Evolutionary conservation across 2,888 invertebrate species (phyloP).

Genomic region (Leptopilina syphax): DNA sequence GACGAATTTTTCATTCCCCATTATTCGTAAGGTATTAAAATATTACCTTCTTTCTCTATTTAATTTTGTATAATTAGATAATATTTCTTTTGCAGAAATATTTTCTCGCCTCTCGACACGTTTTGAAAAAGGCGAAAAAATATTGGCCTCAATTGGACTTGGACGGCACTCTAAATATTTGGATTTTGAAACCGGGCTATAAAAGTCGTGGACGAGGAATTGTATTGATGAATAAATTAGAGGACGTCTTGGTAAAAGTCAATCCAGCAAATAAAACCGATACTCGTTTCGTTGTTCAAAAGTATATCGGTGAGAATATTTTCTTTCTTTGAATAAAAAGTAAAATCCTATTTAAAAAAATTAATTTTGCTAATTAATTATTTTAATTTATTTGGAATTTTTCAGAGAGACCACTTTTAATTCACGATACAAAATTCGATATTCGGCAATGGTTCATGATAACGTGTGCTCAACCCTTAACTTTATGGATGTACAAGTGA

Average conservation of each 20-base stretch:
- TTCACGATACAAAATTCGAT: constrained; percentile 95
- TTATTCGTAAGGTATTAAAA: no score
- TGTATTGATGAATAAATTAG: constrained; percentile 89
- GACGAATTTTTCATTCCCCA: no score
- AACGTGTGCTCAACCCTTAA: constrained; percentile 92
- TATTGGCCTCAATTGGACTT: constrained; percentile 90
- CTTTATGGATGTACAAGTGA: constrained; percentile 95
- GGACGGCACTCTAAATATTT: constrained; percentile 92
- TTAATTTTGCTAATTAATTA: background rate
- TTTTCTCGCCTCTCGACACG: constrained; percentile 72
- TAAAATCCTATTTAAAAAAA: background rate
- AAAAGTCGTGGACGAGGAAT: constrained; percentile 95
- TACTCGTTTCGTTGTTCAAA: constrained; percentile 93
- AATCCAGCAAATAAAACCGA: constrained; percentile 77
- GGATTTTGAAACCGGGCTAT: constrained; percentile 97
- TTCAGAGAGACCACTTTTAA: constrained; percentile 90
- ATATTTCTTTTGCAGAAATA: constrained; percentile 65
- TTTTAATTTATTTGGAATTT: background rate
- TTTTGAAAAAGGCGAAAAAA: constrained; percentile 83
- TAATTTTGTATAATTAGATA: background rate
- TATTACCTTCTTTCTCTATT: background rate
- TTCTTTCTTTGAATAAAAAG: no score
- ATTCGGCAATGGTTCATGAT: constrained; percentile 97
- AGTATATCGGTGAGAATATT: constrained; percentile 89
- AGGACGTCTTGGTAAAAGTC: constrained; percentile 88